Evolutionary conservation across 2,113 vertebrate species (phyloP).

Genomic region (Amphiprion ocellaris): DNA sequence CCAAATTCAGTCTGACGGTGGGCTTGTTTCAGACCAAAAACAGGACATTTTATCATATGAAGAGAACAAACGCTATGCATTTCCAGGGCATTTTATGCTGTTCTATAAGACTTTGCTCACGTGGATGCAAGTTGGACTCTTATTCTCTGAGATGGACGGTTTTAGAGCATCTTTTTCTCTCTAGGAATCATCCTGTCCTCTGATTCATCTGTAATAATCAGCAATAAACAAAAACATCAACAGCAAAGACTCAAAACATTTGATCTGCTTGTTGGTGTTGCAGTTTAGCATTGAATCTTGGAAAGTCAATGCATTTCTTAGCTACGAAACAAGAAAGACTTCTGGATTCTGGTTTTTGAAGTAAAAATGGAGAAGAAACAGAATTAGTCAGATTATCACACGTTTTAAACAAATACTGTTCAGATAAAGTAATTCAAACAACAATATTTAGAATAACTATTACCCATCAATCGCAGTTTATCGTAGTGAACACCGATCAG

Average conservation of each 20-base stretch:
- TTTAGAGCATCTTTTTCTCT: not conserved
- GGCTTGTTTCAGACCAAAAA: conserved; percentile 47
- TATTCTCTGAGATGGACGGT: conserved; percentile 12
- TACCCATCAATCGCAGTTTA: too few relatives aligned
- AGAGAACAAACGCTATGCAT: conserved; percentile 13
- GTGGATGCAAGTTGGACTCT: not conserved
- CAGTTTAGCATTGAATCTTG: not conserved
- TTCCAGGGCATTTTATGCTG: conserved; percentile 13
- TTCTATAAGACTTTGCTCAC: not conserved
- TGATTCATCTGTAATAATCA: conserved; percentile 12
- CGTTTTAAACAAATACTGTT: too few relatives aligned
- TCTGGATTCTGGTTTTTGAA: too few relatives aligned
- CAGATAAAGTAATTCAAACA: too few relatives aligned
- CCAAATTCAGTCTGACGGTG: conserved; percentile 49
- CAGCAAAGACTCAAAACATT: conserved; percentile 10
- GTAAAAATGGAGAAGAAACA: too few relatives aligned
- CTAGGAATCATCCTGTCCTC: conserved; percentile 19
- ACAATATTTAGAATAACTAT: too few relatives aligned
- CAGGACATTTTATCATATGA: not conserved
- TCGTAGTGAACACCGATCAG: too few relatives aligned
- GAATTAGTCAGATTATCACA: too few relatives aligned
- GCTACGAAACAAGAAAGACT: too few relatives aligned
- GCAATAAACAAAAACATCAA: conserved; percentile 51
- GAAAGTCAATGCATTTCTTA: not conserved
- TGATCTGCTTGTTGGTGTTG: not conserved